Base-by-base conservation (phyloP, 92 coral and sea anemone species). In the Palythoa heliodiscus region DNA sequence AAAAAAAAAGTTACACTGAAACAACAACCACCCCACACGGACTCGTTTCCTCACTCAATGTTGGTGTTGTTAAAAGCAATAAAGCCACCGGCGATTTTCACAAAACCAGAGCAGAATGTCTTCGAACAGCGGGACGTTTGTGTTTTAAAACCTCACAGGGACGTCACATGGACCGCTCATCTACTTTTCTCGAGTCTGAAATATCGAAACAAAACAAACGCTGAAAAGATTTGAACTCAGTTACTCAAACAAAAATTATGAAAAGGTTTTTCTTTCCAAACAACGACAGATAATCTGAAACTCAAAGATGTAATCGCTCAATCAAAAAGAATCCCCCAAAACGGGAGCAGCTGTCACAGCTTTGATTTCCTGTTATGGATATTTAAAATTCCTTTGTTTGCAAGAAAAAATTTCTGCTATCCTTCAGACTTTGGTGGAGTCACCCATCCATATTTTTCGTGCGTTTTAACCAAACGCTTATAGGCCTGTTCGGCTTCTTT, bases 401-500 rank as follows among this genome's bases (percentile, higher is more conserved):
- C 10, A 64, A 13, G 29, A 11, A 53, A 43, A 24, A 63, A 80
- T 22, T 68, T 50, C 14, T 39, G 39, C 76, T 84, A 90, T 16
- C 98, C 98, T 74, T 94, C 98, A 16, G 98, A 86, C 74, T 94
- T 94, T 14, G 98, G 98, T 15, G 98, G 98, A 17, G 98, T 94
- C 10, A 94, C 98, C 98, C 98, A 94, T n/a, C 98, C 98, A 73
- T 94, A 94, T 88, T 94, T 94, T 64, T 94, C 98, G 64, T 94
- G 98, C 16, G 98, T 94, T 86, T 94, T 94, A 13, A 94, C 98
- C 54, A 94, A 92, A 75, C 98, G 88, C 85, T 93, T 94, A 74
- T 90, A 92, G 24, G 98, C 98, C 2, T 93, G 89, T 74, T 94
- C 98, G 17, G 98, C 98, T 71, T 94, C 98, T 75, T 94, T 94